These are phyloP conservation scores for Eulithis testata DNA, from an alignment of 2,888 invertebrate genomes.

Conservation along the genomic window DNA sequence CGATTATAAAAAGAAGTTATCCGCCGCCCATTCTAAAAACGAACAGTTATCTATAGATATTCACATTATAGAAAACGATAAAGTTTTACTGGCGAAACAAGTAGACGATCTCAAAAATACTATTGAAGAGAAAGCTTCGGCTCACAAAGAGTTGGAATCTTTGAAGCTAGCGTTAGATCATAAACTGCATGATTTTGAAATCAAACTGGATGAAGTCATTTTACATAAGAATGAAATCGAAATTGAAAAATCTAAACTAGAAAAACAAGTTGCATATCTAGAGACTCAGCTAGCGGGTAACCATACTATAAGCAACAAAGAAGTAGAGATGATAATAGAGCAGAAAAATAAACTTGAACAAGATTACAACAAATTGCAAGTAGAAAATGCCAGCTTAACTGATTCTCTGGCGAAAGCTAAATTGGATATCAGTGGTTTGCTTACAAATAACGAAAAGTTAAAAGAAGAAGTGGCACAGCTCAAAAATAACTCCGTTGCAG, in stretches of 20 bases:
- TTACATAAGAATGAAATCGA: slow-evolving; percentile 55
- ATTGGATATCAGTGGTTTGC: slow-evolving; percentile 14
- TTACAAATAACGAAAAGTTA: slow-evolving; percentile 12
- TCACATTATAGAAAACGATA: slow-evolving; percentile 81
- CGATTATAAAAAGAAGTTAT: slow-evolving; percentile 70
- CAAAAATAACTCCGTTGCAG: slow-evolving; percentile 9
- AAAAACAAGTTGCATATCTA: slow-evolving; percentile 49
- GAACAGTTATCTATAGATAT: slow-evolving; percentile 81
- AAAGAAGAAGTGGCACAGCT: slow-evolving; percentile 12
- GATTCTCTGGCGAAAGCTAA: slow-evolving; percentile 49
- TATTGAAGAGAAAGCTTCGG: slow-evolving; percentile 54
- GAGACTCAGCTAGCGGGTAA: slow-evolving; percentile 41
- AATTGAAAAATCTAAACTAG: slow-evolving; percentile 52
- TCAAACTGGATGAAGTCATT: slow-evolving; percentile 51
- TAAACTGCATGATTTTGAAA: slow-evolving; percentile 62
- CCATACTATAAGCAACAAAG: slow-evolving; percentile 14
- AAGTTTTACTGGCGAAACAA: slow-evolving; percentile 74
- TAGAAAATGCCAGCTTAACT: slow-evolving; percentile 15
- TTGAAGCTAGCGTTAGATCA: slow-evolving; percentile 60
- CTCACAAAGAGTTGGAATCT: slow-evolving; percentile 56
- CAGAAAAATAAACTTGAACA: slow-evolving; percentile 48
- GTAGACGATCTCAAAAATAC: slow-evolving; percentile 72
- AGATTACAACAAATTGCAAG: slow-evolving; percentile 9
- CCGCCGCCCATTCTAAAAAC: slow-evolving; percentile 67
- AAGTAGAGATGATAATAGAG: slow-evolving; percentile 45